These are phyloP conservation scores for Onychomys arenicola DNA, from an alignment of 2,797 vertebrate genomes.

Conservation along the genomic window DNA sequence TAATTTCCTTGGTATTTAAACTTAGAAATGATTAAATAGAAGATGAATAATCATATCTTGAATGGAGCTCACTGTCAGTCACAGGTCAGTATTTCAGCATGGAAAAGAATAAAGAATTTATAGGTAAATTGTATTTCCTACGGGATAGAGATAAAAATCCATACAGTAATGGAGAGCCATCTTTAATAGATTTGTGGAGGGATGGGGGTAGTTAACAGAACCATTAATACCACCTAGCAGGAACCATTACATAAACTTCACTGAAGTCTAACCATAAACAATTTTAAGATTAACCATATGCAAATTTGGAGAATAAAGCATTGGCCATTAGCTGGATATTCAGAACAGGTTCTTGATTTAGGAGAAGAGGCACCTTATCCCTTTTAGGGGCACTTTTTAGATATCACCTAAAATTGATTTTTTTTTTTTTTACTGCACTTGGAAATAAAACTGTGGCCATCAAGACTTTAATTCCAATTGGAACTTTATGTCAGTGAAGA, in stretches of 20 bases:
- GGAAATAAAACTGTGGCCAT: neutral
- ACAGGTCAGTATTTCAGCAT: neutral
- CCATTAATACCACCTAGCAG: neutral
- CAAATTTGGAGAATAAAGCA: neutral
- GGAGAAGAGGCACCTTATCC: neutral
- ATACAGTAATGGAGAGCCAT: neutral
- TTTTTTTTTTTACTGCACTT: neutral
- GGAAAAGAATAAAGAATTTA: slow-evolving; percentile 21
- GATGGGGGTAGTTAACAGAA: neutral
- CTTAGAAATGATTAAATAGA: slow-evolving; percentile 64
- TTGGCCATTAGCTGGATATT: neutral
- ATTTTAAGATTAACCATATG: neutral
- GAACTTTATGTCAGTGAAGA: neutral
- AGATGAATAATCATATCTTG: neutral
- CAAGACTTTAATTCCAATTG: neutral
- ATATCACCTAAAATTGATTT: neutral
- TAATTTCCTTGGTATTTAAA: slow-evolving; percentile 70
- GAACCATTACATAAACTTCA: neutral
- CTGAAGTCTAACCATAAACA: neutral
- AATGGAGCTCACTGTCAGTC: neutral
- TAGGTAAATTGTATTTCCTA: neutral
- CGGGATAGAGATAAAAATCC: slow-evolving; percentile 10
- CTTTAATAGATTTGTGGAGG: neutral
- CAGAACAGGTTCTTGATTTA: neutral
- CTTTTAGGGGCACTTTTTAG: neutral